Evolutionary conservation across 2,888 invertebrate genomes (phyloP), one percentile per base, ranked within the genome.

Genomic region (Drosophila anomelani): DNA sequence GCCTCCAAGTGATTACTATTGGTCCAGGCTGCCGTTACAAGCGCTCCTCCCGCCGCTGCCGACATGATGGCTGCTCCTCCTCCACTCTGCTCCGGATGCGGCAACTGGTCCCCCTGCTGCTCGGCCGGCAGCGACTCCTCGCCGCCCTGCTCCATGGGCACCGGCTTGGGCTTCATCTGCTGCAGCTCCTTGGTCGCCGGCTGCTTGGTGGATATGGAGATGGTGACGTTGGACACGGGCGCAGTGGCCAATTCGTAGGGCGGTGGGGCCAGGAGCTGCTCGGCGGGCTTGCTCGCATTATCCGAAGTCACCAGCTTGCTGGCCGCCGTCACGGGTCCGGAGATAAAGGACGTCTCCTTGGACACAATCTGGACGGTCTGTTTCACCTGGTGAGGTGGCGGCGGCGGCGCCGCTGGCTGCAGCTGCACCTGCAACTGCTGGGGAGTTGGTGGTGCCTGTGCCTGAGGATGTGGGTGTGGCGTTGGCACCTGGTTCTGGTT

Each of bases 271-370:
- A 63, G 32, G 13, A 72, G 58, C 26, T 72, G 60, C 29, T 72
- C 73, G 3, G 74, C 66, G 2, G 71, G 38, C 41, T 81, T 77
- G 3, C 54, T 29, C 12, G 68, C 66, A 20, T 74, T 44, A 5
- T 77, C 81, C 3, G 47, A 0, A 1, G 72, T 29, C 12, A 7
- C 39, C 9, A 32, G 43, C 29, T 32, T 56, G 1, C 13, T 39
- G 23, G 41, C 17, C 0, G 41, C 17, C 0, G 66, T 43, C 1
- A 63, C 56, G 1, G 88, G 93, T 77, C 93, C 93, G 0, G 94
- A 95, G 84, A 94, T 93, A 83, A 94, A 94, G 4, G 94, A 94
- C 3, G 94, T 94, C 90, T 94, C 94, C 78, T 94, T 91, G 15
- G 93, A 92, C 58, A 95, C 93, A 53, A 94, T 92, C 58, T 93